Base-by-base conservation (phyloP, 2,888 invertebrate genomes). In the Oxytorus armatus region DNA sequence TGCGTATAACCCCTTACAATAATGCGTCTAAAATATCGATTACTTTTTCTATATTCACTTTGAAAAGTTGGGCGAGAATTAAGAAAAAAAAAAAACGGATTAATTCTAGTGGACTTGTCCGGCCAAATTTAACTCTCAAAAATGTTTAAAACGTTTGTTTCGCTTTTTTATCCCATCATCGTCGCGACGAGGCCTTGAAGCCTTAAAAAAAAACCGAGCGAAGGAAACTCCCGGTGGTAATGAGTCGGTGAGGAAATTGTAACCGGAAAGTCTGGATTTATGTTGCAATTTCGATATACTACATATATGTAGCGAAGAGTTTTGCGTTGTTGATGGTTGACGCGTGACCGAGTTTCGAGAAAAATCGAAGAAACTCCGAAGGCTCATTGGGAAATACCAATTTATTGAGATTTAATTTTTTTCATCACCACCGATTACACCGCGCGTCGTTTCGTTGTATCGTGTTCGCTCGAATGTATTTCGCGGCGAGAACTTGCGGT, bases 161-260 rank as follows among this genome's bases (percentile, higher is more conserved):
- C 29, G 29, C 29, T 29, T 5, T 29, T 5, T 29, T 29, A 29
- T 29, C 5, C 29, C 29, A 29, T 5, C 3, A 5, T 29, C 29
- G 5, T 29, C 29, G 29, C 29, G 29, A 29, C 2, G 29, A 29
- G 5, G 2, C 2, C 29, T 29, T 5, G 29, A 29, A 5, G 5
- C 29, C 68, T 39, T 42, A 23, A 21, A 21, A 25, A 53, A 36
- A 1, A 51, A 25, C 14, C 11, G 29, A 36, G 51, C 1, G 14
- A 4, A 25, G 59, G 75, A 29, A 59, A 75, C 49, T 59, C 68
- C 76, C 61, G 21, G 10, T 8, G 42, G 51, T 42, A 63, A 63
- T 39, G 3, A 16, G 14, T 3, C 23, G 16, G n/a, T n/a, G n/a
- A 25, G 16, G 5, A n/a, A 33, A 57, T 3, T 2, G 3, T 2